phyloP scores from a whole-genome alignment of 2,888 invertebrate genomes.

The Rhopalosiphum nymphaeae region DNA sequence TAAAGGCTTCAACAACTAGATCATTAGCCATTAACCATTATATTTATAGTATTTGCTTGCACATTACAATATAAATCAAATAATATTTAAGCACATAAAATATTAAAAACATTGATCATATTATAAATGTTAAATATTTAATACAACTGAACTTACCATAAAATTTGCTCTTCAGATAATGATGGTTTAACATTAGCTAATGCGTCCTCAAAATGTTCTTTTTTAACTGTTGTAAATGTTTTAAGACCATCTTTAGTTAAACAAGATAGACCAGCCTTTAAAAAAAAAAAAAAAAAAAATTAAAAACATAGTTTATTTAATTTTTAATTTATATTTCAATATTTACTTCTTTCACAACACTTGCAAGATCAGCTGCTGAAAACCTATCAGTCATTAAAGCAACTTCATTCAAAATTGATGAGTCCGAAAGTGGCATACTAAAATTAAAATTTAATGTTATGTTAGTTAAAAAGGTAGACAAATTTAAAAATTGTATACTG shows the following conservation, averaged over 20 bases:
- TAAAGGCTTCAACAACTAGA: too few relatives aligned
- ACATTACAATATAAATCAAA: not conserved
- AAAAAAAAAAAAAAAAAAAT: slow-evolving; percentile 67
- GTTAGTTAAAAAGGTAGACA: not conserved
- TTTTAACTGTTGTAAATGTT: slow-evolving; percentile 68
- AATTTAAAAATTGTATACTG: not conserved
- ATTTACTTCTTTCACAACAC: slow-evolving; percentile 74
- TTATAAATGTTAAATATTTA: not conserved
- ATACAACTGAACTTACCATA: slow-evolving; percentile 25
- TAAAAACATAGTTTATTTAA: not conserved
- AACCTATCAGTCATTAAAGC: slow-evolving; percentile 72
- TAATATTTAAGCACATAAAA: not conserved
- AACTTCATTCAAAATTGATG: slow-evolving; percentile 71
- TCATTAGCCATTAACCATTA: too few relatives aligned
- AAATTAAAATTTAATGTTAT: slow-evolving; percentile 35
- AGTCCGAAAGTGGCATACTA: slow-evolving; percentile 71
- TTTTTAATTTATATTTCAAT: slow-evolving; percentile 14
- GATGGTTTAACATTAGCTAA: slow-evolving; percentile 71
- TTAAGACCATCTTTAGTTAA: slow-evolving; percentile 72
- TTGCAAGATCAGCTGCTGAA: slow-evolving; percentile 77
- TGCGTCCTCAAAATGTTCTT: slow-evolving; percentile 71
- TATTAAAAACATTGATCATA: not conserved
- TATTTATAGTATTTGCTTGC: not conserved
- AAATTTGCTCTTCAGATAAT: slow-evolving; percentile 70
- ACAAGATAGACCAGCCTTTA: slow-evolving; percentile 75